These are phyloP conservation scores for Leptatherina wallacei DNA, from an alignment of 2,797 vertebrate species.

Conservation along the genomic window DNA sequence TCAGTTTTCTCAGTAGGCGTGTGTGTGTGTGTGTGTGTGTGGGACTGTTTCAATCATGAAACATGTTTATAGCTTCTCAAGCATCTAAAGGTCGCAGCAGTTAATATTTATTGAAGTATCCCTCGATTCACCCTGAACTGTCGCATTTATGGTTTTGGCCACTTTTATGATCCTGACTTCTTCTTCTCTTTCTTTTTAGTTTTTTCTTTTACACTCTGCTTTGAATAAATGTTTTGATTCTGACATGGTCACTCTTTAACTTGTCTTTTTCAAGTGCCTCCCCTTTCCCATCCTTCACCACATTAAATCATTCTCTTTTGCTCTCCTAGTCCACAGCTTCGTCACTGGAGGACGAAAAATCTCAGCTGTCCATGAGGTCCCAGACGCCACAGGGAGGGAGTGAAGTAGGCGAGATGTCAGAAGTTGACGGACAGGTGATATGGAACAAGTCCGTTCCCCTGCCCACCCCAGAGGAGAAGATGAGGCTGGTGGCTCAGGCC, in stretches of 20 bases:
- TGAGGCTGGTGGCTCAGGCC: constrained; percentile 91
- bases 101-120: constrained; percentile 40
- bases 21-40: background rate
- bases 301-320: constrained; percentile 46
- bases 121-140: constrained; percentile 3
- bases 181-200: background rate
- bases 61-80: constrained; percentile 50
- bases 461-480: constrained; percentile 92
- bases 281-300: background rate
- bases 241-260: background rate
- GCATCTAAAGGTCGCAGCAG: constrained; percentile 60
- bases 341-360: constrained; percentile 79
- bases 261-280: background rate
- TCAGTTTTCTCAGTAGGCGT: constrained; percentile 9
- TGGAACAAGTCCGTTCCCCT: constrained; percentile 77
- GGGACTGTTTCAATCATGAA: constrained; percentile 54
- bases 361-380: constrained; percentile 85
- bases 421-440: constrained; percentile 74
- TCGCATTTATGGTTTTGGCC: constrained; percentile 16
- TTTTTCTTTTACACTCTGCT: background rate
- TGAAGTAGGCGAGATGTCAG: constrained; percentile 56
- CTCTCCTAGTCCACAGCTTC: constrained; percentile 78
- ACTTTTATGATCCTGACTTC: background rate
- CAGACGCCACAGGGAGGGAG: constrained; percentile 80
- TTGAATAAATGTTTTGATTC: background rate